A percentile compares a stretch with the other conserved stretches of the same genome.
Conservation (phyloP, 1,140 invertebrate species). For the Drosophila setifemur region DNA sequence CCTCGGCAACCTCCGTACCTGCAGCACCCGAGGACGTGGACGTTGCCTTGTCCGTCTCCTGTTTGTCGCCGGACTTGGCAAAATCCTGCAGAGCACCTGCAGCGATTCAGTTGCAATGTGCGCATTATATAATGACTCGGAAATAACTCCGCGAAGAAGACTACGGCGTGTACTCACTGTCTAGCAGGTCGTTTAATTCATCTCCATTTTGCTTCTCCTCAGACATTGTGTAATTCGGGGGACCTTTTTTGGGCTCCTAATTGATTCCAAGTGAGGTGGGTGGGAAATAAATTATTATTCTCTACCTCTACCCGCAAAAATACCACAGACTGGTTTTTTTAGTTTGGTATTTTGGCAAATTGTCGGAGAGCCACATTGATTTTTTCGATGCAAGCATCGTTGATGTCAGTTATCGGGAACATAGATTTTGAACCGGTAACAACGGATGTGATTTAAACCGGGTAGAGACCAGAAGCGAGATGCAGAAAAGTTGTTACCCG, state of each 20-base stretch:
- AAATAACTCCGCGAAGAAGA: too few relatives aligned
- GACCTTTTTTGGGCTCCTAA: slow-evolving; percentile 4
- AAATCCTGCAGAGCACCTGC: slow-evolving; percentile 84
- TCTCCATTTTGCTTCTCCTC: slow-evolving; percentile 68
- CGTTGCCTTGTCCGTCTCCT: slow-evolving; percentile 28
- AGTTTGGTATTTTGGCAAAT: too few relatives aligned
- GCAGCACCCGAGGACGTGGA: slow-evolving; percentile 18
- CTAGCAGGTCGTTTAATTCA: slow-evolving; percentile 32
- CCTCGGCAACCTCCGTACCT: slow-evolving; percentile 5
- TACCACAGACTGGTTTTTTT: too few relatives aligned
- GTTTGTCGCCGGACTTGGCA: slow-evolving; percentile 66
- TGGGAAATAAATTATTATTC: slow-evolving; percentile 18
- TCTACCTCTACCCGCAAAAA: too few relatives aligned
- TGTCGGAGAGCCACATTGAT: too few relatives aligned
- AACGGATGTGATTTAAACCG: too few relatives aligned
- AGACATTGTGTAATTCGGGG: slow-evolving; percentile 59
- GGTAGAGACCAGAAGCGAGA: too few relatives aligned
- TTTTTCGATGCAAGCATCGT: too few relatives aligned
- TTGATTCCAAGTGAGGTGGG: slow-evolving; percentile 1
- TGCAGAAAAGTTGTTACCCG: too few relatives aligned
- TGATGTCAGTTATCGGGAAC: too few relatives aligned
- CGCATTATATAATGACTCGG: slow-evolving; percentile 41
- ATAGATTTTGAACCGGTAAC: too few relatives aligned
- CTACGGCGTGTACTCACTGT: slow-evolving; percentile 15
- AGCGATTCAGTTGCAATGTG: neutral